Conservation (phyloP, 1,140 invertebrate species). For the Anoplophora glabripennis region DNA sequence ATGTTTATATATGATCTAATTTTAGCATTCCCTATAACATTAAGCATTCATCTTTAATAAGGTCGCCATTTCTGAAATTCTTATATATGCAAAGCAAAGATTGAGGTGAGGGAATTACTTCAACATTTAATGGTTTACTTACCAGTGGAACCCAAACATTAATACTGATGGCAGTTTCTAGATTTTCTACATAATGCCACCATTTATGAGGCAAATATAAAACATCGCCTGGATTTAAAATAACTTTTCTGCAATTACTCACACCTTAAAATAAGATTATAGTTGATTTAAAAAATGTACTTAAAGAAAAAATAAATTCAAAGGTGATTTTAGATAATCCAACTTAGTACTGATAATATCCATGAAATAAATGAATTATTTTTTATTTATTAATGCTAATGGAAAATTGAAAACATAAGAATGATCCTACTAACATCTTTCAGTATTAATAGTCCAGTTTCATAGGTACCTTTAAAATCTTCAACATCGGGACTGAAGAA, state of each 20-base stretch:
- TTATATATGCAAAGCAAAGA: neutral
- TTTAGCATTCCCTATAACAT: too few relatives aligned
- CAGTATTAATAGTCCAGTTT: neutral
- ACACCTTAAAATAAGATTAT: constrained; percentile 47
- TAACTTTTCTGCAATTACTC: constrained; percentile 57
- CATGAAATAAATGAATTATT: neutral
- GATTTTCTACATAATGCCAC: constrained; percentile 95
- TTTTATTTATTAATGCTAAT: neutral
- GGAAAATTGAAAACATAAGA: neutral
- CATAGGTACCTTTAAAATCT: constrained; percentile 33
- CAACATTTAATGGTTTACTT: constrained; percentile 34
- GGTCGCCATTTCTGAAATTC: neutral
- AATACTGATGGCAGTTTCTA: constrained; percentile 71
- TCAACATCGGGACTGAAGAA: constrained; percentile 61
- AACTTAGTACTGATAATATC: neutral
- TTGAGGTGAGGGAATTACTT: constrained; percentile 5
- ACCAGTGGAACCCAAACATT: constrained; percentile 86
- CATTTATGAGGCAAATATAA: constrained; percentile 85
- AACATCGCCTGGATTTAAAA: constrained; percentile 79
- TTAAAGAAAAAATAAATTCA: constrained; percentile 3
- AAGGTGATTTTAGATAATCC: neutral
- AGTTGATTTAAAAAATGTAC: constrained; percentile 3
- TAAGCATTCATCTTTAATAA: too few relatives aligned
- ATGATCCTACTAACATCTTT: neutral
- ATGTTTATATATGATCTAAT: too few relatives aligned